Conservation (phyloP, 2,797 vertebrate genomes). For the Odontamblyopus rebecca region DNA sequence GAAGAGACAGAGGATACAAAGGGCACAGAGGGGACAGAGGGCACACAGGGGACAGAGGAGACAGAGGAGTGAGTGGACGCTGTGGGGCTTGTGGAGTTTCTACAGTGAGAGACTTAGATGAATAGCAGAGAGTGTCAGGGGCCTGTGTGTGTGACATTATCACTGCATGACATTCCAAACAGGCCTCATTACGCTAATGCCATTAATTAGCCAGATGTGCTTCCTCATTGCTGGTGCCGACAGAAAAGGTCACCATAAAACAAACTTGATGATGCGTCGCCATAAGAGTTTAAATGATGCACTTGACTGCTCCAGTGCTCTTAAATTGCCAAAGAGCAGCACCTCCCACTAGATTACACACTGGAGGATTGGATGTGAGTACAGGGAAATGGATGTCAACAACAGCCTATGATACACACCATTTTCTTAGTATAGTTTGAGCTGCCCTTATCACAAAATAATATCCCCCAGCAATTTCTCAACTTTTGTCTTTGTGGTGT, state of each 20-base stretch:
- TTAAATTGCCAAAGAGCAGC: constrained; percentile 13
- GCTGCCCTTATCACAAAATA: background rate
- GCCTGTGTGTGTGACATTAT: constrained; percentile 52
- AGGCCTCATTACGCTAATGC: constrained; percentile 73
- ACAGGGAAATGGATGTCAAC: constrained; percentile 9
- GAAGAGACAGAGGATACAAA: too few species aligned
- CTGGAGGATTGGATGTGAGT: constrained; percentile 12
- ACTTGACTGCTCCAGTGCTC: constrained; percentile 36
- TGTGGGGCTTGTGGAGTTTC: constrained; percentile 54
- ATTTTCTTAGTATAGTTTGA: constrained; percentile 3
- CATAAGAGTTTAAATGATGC: constrained; percentile 47
- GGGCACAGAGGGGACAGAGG: too few species aligned
- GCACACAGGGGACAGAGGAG: too few species aligned
- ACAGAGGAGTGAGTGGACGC: constrained; percentile 41
- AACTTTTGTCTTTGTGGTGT: background rate
- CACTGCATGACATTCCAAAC: constrained; percentile 67
- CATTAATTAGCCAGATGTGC: constrained; percentile 75
- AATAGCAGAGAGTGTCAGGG: constrained; percentile 28
- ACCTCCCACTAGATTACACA: constrained; percentile 13
- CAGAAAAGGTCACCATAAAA: constrained; percentile 62
- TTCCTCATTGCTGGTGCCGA: constrained; percentile 53
- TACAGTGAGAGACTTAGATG: constrained; percentile 30
- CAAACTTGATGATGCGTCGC: constrained; percentile 47
- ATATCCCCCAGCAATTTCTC: background rate
- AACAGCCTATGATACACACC: constrained; percentile 1